Evolutionary conservation across 1,140 invertebrate genomes (phyloP).

Genomic region (Reticulitermes speratus): DNA sequence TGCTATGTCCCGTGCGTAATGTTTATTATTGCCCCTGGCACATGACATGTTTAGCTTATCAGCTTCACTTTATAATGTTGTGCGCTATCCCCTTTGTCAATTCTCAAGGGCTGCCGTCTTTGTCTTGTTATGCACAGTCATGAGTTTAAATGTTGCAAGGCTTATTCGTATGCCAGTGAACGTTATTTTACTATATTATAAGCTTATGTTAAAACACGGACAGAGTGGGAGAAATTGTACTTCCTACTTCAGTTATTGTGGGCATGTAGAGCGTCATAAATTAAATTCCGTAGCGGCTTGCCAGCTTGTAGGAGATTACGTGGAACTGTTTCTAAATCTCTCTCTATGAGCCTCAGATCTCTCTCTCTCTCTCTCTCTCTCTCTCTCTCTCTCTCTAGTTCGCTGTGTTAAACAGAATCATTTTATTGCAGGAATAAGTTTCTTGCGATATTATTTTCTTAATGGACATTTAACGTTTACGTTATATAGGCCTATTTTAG

Average conservation of each 20-base stretch:
- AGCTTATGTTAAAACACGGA: neutral
- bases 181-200: neutral
- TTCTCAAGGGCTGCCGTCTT: neutral
- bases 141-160: neutral
- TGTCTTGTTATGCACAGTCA: conserved; percentile 3
- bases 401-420: no score
- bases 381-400: no score
- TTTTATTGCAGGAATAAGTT: no score
- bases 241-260: neutral
- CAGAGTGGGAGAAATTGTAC: neutral
- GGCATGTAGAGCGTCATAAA: neutral
- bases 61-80: neutral
- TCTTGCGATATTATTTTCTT: no score
- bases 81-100: neutral
- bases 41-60: conserved; percentile 12
- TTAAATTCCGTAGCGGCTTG: neutral
- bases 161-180: neutral
- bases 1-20: neutral
- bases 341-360: neutral
- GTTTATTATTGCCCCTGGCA: neutral
- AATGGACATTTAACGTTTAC: no score
- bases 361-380: no score
- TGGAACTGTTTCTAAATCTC: neutral
- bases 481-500: no score
- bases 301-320: neutral